Evolutionary conservation across 2,797 vertebrate species (phyloP).

Genomic region (Ibycter americanus): DNA sequence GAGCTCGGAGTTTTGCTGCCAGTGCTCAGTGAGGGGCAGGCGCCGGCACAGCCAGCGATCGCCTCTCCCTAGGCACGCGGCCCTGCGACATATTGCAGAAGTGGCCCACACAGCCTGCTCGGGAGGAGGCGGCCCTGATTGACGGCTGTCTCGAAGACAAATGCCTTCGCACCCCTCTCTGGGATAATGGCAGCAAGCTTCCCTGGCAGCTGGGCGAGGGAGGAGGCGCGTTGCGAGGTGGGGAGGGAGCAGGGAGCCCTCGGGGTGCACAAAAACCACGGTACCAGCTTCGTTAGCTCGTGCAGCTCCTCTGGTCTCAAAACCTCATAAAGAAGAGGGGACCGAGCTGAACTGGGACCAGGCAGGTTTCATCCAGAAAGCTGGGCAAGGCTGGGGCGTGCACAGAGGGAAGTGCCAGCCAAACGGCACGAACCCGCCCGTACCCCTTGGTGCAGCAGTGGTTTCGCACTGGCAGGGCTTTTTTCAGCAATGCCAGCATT

Average conservation of each 20-base stretch:
- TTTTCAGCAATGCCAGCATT: fast-evolving
- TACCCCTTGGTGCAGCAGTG: fast-evolving
- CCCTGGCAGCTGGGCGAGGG: background rate
- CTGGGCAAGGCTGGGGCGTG: fast-evolving
- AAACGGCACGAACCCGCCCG: background rate
- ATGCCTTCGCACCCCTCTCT: background rate
- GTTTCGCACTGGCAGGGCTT: background rate
- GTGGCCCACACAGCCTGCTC: background rate
- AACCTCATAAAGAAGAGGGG: background rate
- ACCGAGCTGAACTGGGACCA: background rate
- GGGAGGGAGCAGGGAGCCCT: background rate
- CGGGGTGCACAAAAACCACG: fast-evolving
- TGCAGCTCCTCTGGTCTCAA: background rate
- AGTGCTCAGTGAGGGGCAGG: background rate
- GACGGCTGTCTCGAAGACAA: background rate
- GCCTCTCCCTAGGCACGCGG: background rate
- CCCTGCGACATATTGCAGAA: background rate
- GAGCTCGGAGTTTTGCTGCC: fast-evolving
- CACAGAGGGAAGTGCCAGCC: fast-evolving
- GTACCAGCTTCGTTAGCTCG: background rate
- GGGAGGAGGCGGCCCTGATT: background rate
- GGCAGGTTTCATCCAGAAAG: background rate
- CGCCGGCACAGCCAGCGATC: fast-evolving
- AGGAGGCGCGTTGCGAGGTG: fast-evolving
- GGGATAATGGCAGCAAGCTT: background rate